Percentiles rank a stretch among this genome's conserved stretches.
phyloP scores from a whole-genome alignment of 2,113 vertebrate species.

The Acrocephalus kingi region DNA sequence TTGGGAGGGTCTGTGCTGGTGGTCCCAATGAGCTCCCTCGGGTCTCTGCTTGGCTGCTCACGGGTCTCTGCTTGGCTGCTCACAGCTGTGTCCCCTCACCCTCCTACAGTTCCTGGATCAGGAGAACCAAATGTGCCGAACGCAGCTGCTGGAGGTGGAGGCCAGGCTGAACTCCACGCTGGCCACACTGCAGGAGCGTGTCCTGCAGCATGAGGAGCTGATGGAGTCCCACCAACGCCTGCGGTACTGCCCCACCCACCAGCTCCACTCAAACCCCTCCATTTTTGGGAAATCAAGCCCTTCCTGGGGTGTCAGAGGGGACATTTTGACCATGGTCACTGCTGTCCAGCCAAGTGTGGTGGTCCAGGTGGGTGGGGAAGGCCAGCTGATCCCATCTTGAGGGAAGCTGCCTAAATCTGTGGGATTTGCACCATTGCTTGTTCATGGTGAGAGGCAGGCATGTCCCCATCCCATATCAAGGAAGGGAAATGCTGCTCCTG shows the following conservation, averaged over 20 bases:
- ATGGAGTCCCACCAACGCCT: slow-evolving; percentile 74
- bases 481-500: neutral
- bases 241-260: slow-evolving; percentile 65
- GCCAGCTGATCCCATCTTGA: neutral
- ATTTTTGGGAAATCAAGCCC: accelerated
- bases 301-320: neutral
- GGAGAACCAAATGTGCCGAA: slow-evolving; percentile 81
- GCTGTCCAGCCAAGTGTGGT: neutral
- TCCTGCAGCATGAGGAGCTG: slow-evolving; percentile 83
- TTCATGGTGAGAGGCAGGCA: accelerated
- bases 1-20: neutral
- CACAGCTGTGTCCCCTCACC: accelerated
- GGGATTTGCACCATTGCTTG: neutral
- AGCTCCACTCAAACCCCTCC: neutral
- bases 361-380: neutral
- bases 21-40: accelerated
- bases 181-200: slow-evolving; percentile 77
- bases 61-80: neutral
- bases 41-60: neutral
- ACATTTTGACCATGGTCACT: accelerated
- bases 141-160: slow-evolving; percentile 85
- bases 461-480: accelerated
- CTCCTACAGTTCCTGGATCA: slow-evolving; percentile 85
- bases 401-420: neutral
- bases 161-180: slow-evolving; percentile 72